Percentiles rank a stretch among this genome's conserved stretches.
phyloP scores from a whole-genome alignment of 2,888 invertebrate genomes.

The Acholoe squamosa region DNA sequence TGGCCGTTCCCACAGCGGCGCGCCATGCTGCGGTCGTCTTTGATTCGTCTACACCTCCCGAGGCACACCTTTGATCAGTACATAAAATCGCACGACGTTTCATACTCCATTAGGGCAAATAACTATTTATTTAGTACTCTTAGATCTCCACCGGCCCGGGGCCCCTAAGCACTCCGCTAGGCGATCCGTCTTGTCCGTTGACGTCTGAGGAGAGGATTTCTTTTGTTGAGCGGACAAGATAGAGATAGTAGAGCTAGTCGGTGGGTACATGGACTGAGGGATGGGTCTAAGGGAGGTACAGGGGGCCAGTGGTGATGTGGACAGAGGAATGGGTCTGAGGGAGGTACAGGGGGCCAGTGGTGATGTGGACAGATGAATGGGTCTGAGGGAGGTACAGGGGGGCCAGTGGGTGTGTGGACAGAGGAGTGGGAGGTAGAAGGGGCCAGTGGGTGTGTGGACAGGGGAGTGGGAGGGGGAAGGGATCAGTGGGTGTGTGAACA shows the following conservation, averaged over 20 bases:
- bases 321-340: neutral
- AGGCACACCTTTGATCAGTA: constrained; percentile 48
- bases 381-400: too few relatives aligned
- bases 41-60: constrained; percentile 37
- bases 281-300: too few relatives aligned
- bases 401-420: too few relatives aligned
- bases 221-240: neutral
- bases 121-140: constrained; percentile 51
- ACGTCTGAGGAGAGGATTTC: neutral
- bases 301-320: too few relatives aligned
- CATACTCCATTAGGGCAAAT: constrained; percentile 51
- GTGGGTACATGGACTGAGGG: too few relatives aligned
- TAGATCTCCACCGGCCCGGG: constrained; percentile 41
- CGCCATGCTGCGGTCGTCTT: neutral
- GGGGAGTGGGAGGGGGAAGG: too few relatives aligned
- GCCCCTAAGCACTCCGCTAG: neutral
- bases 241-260: neutral
- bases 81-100: constrained; percentile 51
- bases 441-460: too few relatives aligned
- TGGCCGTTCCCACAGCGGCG: neutral
- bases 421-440: neutral
- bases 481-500: too few relatives aligned
- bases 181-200: neutral
- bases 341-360: too few relatives aligned
- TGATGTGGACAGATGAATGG: too few relatives aligned